These are phyloP conservation scores for Phaenicophaeus curvirostris DNA, from an alignment of 2,797 vertebrate genomes.

Conservation along the genomic window DNA sequence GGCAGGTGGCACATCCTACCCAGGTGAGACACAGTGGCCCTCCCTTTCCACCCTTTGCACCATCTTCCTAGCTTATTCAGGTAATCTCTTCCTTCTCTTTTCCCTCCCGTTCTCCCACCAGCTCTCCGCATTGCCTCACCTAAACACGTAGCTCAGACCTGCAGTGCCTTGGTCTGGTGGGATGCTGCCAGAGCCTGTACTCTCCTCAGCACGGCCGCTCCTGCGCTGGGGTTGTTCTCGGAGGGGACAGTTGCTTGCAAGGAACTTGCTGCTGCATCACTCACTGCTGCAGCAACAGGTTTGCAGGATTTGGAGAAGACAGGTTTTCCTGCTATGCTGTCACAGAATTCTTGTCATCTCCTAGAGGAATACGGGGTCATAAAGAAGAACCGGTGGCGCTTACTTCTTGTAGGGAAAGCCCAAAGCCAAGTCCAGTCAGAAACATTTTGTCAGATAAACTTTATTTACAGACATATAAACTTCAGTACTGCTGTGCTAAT, in stretches of 20 bases:
- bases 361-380: not conserved
- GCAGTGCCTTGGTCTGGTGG: too few relatives aligned
- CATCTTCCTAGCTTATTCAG: not conserved
- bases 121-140: not conserved
- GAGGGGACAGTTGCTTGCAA: not conserved
- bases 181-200: not conserved
- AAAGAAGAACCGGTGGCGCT: not conserved
- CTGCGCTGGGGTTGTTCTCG: not conserved
- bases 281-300: not conserved
- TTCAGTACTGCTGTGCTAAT: not conserved
- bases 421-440: not conserved
- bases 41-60: not conserved
- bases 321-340: not conserved
- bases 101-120: not conserved
- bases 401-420: not conserved
- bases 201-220: not conserved
- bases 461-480: constrained; percentile 44
- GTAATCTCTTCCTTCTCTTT: not conserved
- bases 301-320: not conserved
- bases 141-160: too few relatives aligned
- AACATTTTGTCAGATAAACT: not conserved
- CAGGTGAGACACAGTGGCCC: not conserved
- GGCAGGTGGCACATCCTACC: not conserved
- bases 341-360: not conserved
- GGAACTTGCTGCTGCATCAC: not conserved